phyloP scores from a whole-genome alignment of 1,140 invertebrate genomes.

The Plodia interpunctella region DNA sequence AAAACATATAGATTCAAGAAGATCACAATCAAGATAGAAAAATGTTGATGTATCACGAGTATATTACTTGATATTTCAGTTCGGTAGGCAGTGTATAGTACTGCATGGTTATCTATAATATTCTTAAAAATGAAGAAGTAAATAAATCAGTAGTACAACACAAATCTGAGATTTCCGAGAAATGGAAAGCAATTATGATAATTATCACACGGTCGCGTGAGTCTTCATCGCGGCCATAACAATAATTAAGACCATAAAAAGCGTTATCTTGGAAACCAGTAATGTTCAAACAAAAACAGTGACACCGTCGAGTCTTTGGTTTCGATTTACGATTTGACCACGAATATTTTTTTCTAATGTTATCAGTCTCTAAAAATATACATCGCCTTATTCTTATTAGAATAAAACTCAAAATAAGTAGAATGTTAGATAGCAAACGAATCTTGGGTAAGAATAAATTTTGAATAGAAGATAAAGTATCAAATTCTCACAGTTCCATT shows the following conservation, averaged over 20 bases:
- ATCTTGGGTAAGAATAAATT: neutral
- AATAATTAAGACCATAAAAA: constrained; percentile 69
- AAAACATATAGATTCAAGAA: no score
- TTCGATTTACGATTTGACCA: constrained; percentile 55
- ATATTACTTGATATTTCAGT: no score
- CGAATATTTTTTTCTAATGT: constrained; percentile 20
- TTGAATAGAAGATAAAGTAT: constrained; percentile 49
- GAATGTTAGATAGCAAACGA: neutral
- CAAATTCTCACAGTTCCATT: constrained; percentile 62
- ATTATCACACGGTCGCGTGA: constrained; percentile 59
- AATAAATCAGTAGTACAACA: constrained; percentile 12
- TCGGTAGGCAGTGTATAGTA: no score
- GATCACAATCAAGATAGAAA: no score
- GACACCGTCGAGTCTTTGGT: constrained; percentile 49
- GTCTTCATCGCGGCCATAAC: constrained; percentile 48
- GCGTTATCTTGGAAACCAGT: constrained; percentile 65
- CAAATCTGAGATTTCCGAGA: constrained; percentile 38
- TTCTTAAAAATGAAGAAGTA: no score
- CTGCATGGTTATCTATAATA: no score
- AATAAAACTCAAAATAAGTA: neutral
- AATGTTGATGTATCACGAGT: no score
- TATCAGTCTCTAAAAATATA: neutral
- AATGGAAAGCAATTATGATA: constrained; percentile 65
- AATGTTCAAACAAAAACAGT: constrained; percentile 66
- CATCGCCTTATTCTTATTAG: neutral